These are phyloP conservation scores for Sebastes fasciatus DNA, from an alignment of 2,113 vertebrate species.

Conservation along the genomic window DNA sequence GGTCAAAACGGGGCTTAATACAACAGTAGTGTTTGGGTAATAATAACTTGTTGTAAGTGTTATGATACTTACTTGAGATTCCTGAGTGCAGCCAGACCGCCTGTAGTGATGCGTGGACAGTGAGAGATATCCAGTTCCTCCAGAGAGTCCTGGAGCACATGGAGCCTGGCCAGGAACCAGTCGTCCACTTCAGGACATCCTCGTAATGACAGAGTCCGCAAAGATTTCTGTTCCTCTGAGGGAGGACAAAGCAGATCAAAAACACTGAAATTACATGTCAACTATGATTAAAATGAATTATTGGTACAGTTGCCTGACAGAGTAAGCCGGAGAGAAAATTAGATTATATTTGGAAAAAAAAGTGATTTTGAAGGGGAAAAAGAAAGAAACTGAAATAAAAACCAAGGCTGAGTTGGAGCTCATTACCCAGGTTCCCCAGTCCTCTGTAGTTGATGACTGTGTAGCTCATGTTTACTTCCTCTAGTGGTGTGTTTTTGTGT, in stretches of 20 bases:
- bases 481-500: conserved; percentile 72
- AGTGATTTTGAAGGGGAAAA: not conserved
- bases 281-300: not conserved
- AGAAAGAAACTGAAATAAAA: not conserved
- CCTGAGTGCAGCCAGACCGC: conserved; percentile 88
- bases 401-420: not conserved
- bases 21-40: not conserved
- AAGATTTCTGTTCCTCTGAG: conserved; percentile 72
- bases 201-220: conserved; percentile 82
- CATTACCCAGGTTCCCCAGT: conserved; percentile 85
- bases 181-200: conserved; percentile 88
- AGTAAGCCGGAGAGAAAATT: not conserved
- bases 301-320: not conserved
- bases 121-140: conserved; percentile 87
- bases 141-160: conserved; percentile 81
- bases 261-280: not conserved
- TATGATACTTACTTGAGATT: conserved; percentile 85
- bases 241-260: conserved; percentile 1
- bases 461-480: conserved; percentile 85
- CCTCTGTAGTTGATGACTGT: conserved; percentile 85
- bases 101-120: conserved; percentile 85
- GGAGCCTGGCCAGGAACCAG: conserved; percentile 88
- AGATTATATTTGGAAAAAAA: not conserved
- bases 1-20: not conserved
- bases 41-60: not conserved